phyloP scores from a whole-genome alignment of 2,797 vertebrate species.

The Sciurus vulgaris region DNA sequence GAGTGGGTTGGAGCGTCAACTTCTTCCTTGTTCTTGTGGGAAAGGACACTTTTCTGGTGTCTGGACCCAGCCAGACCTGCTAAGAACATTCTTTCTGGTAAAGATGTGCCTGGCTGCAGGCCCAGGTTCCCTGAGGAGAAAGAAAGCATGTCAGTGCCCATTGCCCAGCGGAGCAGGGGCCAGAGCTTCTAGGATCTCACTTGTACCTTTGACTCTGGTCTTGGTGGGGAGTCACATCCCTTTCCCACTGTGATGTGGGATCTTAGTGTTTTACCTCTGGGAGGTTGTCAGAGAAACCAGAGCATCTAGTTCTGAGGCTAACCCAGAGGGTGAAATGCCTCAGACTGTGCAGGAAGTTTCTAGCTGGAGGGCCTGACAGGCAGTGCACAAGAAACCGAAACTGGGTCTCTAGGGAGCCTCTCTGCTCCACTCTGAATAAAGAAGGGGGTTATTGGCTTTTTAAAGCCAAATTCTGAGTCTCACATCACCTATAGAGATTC shows the following conservation, averaged over 20 bases:
- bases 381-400: not conserved
- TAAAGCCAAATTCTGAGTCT: not conserved
- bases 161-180: not conserved
- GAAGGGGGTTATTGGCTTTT: not conserved
- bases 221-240: not conserved
- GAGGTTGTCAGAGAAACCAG: not conserved
- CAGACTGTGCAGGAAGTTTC: not conserved
- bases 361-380: not conserved
- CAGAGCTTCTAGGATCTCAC: not conserved
- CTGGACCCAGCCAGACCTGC: not conserved
- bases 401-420: not conserved
- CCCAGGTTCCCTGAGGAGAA: not conserved
- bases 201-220: not conserved
- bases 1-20: not conserved
- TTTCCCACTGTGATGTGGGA: accelerated
- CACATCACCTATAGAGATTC: not conserved
- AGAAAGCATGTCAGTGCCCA: not conserved
- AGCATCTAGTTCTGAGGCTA: not conserved
- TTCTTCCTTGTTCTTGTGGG: not conserved
- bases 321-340: not conserved
- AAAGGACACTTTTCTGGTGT: not conserved
- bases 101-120: accelerated
- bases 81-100: not conserved
- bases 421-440: not conserved
- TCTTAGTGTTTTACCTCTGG: not conserved